Base-by-base conservation (phyloP, 2,113 vertebrate species). In the Petaurus breviceps region DNA sequence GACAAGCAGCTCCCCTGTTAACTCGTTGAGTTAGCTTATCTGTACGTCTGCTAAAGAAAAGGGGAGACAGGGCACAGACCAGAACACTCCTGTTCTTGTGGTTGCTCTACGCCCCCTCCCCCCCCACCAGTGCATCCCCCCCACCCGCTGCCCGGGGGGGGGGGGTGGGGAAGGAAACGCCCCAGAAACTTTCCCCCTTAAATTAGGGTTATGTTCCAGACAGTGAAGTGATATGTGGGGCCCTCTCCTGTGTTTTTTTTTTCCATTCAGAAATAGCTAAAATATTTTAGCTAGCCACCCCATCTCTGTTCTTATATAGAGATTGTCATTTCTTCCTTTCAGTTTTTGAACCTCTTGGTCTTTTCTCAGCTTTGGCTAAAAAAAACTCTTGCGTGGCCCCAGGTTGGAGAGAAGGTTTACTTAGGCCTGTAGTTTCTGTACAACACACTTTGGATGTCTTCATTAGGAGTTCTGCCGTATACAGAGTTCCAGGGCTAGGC, bases 151-250 rank as follows among this genome's bases (percentile, higher is more conserved):
- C n/a, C n/a, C n/a, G n/a, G n/a, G n/a, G 54, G 93, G 93, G 94
- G 97, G 96, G 98, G 96, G 92, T 95, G 94, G 91, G 96, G 97
- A 96, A 97, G 96, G 97, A 97, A 98, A 93, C n/a, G 57, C 84
- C 89, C 95, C 49, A 28, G 96, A 97, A 95, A 37, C 16, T 92
- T 97, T 97, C 98, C 97, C 97, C 98, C 96, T 93, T 96, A 94
- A 90, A 90, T 12, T 93, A 46, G 9, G 2, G 0, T 95, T 96
- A 6, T 8, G 97, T 97, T 96, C 23, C 31, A 94, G 61, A 95
- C 91, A 77, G 93, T 93, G 90, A 97, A 93, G 92, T 95, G 43
- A 91, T 61, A 24, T 92, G 28, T 95, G 57, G 68, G 24, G 1
- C 95, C 51, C 0, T 95, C 92, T 26, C 77, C 9, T 0, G 37